Evolutionary conservation across 2,888 invertebrate genomes (phyloP), one percentile per base, ranked within the genome.

Genomic region (Macrophya annulata): DNA sequence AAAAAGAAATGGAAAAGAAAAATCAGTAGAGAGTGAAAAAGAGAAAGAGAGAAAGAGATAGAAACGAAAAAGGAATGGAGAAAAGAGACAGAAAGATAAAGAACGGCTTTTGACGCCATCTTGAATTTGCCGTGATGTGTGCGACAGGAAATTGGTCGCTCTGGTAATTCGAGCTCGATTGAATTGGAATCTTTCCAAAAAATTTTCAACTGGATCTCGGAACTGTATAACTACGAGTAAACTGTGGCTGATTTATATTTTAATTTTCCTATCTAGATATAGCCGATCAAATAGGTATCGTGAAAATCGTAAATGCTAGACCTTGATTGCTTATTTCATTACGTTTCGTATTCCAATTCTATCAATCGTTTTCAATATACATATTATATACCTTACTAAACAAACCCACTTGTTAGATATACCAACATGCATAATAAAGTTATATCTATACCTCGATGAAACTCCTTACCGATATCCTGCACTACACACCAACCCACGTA

Each of bases 41-140:
- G 40, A 79, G n/a, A 55, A n/a, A 55, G 51, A 51, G 51, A 17
- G 51, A 17, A 5, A 6, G 17, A 17, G 17, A 51, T 17, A 4
- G 1, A 51, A 48, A 48, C 12, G 48, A 3, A 68, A 79, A 48
- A 37, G 43, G 65, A 62, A 59, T 31, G n/a, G n/a, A 55, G 59
- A 62, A 10, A 40, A 72, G 10, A 15, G 79, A 45, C 15, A 17
- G 37, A 48, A 21, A 79, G 51, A 48, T 8, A 37, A 59, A 51
- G n/a, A n/a, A 51, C 25, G 37, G 43, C 45, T 37, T 43, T 51
- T 45, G 74, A 37, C 76, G 86, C 77, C 72, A 84, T 87, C 85
- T 85, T 83, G 79, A 82, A 86, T 87, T 86, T 43, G 8, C 55
- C 72, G 48, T 77, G 85, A 82, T 86, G 45, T 74, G 74, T 43